Base-by-base conservation (phyloP, 35 echinoderm and acorn worm species). In the Eucidaris tribuloides region DNA sequence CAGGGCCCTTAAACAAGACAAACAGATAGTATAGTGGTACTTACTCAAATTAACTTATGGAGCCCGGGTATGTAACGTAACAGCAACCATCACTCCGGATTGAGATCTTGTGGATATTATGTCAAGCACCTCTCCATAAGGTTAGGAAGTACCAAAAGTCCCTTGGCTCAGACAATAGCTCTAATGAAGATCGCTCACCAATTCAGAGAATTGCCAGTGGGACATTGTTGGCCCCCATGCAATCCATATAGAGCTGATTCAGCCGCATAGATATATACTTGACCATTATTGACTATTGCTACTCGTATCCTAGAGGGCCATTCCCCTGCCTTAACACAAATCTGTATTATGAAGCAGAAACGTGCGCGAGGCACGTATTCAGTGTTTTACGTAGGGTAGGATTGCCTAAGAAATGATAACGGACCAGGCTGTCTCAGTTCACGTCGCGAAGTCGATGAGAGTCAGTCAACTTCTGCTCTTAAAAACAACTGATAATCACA, bases 171-270 rank as follows among this genome's bases (percentile, higher is more conserved):
- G 27, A 66, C 34, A 9, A 86, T 92, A 62, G 83, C 84, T 9
- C 27, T 92, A 22, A 88, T 87, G 20, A 63, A 81, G 24, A 81
- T 37, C n/a, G n/a, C n/a, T n/a, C n/a, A 45, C 89, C 77, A 25
- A 87, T 87, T 29, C 29, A 79, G 50, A 42, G 74, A 71, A 59
- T 92, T 33, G 84, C 83, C 25, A 78, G n/a, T n/a, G 86, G 2
- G 83, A 92, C 25, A 68, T 92, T 20, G 89, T 92, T 38, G 89
- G 89, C 42, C 89, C 83, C 4, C n/a, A n/a, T n/a, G n/a, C n/a
- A n/a, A 50, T 92, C 7, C n/a, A 83, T 3, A 77, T 60, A 3
- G 35, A 6, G 34, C 55, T 79, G 6, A 39, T 33, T 1, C 24
- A 49, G 17, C 87, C 78, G 5, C 72, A 89, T 43, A 41, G 66